These are phyloP conservation scores for Corella eumyota DNA, from an alignment of 23 tunicate genomes.

Conservation along the genomic window DNA sequence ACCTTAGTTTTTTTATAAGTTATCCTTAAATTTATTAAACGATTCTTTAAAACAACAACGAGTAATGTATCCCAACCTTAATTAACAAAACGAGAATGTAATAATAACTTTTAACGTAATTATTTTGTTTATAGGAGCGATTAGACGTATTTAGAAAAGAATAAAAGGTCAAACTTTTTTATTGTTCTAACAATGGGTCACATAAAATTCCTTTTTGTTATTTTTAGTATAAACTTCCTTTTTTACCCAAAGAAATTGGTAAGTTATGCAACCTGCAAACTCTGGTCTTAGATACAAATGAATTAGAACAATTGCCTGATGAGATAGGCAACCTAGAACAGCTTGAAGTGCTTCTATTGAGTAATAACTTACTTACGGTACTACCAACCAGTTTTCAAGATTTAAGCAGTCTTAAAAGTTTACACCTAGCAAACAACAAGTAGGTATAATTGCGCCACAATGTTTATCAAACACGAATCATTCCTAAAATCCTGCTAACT, in stretches of 20 bases:
- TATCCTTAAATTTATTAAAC: too few species aligned
- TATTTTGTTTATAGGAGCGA: too few species aligned
- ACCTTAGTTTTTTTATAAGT: too few species aligned
- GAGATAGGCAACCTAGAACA: constrained; percentile 29
- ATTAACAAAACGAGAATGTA: too few species aligned
- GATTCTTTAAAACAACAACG: too few species aligned
- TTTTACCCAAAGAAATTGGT: constrained; percentile 64
- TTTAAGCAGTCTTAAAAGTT: constrained; percentile 29
- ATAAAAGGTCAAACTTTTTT: too few species aligned
- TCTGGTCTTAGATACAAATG: constrained; percentile 75
- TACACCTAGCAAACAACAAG: constrained; percentile 86
- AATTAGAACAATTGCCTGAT: constrained; percentile 38
- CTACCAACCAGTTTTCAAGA: constrained; percentile 37
- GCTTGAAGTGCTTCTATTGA: constrained; percentile 49
- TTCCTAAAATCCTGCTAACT: neutral
- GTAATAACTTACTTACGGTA: constrained; percentile 42
- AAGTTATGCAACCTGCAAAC: constrained; percentile 25
- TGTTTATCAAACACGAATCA: neutral
- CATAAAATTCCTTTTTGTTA: too few species aligned
- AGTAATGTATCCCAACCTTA: too few species aligned
- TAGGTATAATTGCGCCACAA: too few species aligned
- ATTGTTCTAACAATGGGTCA: too few species aligned
- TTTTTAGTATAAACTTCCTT: constrained; percentile 57
- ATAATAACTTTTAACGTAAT: too few species aligned
- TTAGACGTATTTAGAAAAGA: too few species aligned